Percentiles rank a stretch among this genome's conserved stretches.
Conservation (phyloP, 92 coral and sea anemone species). For the Hydrozoanthus gracilis region DNA sequence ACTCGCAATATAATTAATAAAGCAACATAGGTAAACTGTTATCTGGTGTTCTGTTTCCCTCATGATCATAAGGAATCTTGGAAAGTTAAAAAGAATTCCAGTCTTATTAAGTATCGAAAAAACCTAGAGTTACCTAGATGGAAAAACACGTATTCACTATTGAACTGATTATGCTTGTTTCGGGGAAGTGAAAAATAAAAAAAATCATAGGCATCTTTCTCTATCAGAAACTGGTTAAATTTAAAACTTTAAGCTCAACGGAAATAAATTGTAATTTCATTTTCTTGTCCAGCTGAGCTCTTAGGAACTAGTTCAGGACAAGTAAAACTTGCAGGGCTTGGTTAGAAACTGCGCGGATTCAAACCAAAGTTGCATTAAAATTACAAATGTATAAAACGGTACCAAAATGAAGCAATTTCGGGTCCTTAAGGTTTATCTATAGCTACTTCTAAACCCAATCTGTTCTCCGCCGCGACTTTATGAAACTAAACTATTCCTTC, state of each 20-base stretch:
- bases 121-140: not conserved
- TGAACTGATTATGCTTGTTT: not conserved
- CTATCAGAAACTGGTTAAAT: conserved; percentile 1
- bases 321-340: not conserved
- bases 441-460: no score
- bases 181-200: conserved; percentile 3
- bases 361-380: not conserved
- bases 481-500: no score
- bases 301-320: conserved; percentile 8
- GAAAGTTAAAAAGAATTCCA: not conserved
- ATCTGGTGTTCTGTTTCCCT: not conserved
- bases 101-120: not conserved
- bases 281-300: conserved; percentile 10
- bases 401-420: no score
- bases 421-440: no score
- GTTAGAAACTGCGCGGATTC: conserved; percentile 10
- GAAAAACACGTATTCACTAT: not conserved
- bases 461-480: no score
- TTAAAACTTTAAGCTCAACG: conserved; percentile 1
- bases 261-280: not conserved
- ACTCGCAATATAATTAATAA: not conserved
- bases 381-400: no score
- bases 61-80: not conserved
- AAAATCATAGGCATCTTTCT: conserved; percentile 6
- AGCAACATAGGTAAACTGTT: not conserved